Base-by-base conservation (phyloP, 37 sponge, comb jelly and placozoan species). In the Hormiphora californensis region DNA sequence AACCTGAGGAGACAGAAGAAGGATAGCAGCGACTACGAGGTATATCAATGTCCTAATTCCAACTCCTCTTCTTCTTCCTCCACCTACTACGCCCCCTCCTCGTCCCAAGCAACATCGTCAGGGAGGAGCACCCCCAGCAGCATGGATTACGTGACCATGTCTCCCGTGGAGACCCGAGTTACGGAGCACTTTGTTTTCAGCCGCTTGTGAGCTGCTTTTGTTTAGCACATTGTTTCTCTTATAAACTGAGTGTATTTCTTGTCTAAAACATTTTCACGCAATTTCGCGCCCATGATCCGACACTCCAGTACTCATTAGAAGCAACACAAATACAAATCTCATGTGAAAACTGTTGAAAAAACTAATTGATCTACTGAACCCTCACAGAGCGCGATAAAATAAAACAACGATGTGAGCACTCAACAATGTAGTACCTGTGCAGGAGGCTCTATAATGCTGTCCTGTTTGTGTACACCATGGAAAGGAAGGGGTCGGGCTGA, bases 401-500 rank as follows among this genome's bases (percentile, higher is more conserved):
- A 49, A 49, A 49, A 49, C 53, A 49, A 49, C 15, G 15, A 49
- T 9, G 15, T 17, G 15, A 17, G 9, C 53, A 49, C 53, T 15
- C 53, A 49, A 9, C 15, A 17, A 15, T 49, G 15, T 17, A 49
- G 15, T 15, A 28, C 61, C 61, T 28, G 30, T 57, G n/a, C n/a
- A n/a, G n/a, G n/a, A n/a, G n/a, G n/a, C n/a, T 73, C 81, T 27
- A 73, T 73, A 11, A 73, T 73, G 2, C 38, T 73, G 81, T 73
- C 81, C 43, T 73, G 81, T 40, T 73, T 73, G 44, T 73, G 81
- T 1, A 73, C 81, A n/a, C 81, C 81, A 43, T 73, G 81, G 38
- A 73, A 73, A 4, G 81, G 81, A 22, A 73, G 8, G 17, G 81
- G 81, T 19, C 43, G 43, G 21, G 81, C 81, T 21, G 40, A 5